Evolutionary conservation across 1,140 invertebrate genomes (phyloP).

Genomic region (Dolichoris vasculosae): DNA sequence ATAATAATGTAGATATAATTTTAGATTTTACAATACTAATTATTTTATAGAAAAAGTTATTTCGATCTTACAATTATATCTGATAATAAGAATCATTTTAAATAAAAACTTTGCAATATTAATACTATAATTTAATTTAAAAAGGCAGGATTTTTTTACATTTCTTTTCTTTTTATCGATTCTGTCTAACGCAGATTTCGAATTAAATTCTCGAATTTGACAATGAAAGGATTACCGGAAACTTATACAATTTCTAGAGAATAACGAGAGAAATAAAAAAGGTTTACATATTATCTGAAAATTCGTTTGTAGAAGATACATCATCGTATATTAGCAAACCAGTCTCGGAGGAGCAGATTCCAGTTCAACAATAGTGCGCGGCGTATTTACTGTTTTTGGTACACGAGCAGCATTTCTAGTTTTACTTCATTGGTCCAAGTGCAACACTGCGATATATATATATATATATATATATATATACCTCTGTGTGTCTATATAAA

Average conservation of each 20-base stretch:
- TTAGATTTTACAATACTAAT: too few relatives aligned
- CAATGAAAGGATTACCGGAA: too few relatives aligned
- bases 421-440: neutral
- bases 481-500: neutral
- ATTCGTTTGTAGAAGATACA: neutral
- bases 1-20: too few relatives aligned
- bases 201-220: too few relatives aligned
- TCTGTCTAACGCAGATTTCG: too few relatives aligned
- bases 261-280: neutral
- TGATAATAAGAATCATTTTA: too few relatives aligned
- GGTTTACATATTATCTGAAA: neutral
- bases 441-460: neutral
- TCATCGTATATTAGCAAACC: neutral
- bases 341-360: constrained; percentile 16
- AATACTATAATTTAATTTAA: too few relatives aligned
- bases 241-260: neutral
- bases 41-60: too few relatives aligned
- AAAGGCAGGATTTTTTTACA: too few relatives aligned
- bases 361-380: neutral
- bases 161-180: too few relatives aligned
- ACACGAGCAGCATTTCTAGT: neutral
- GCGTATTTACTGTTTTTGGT: neutral
- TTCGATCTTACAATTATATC: too few relatives aligned
- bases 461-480: neutral
- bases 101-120: too few relatives aligned